Conservation (phyloP, 2,888 invertebrate genomes). For the Coelopa pilipes region DNA sequence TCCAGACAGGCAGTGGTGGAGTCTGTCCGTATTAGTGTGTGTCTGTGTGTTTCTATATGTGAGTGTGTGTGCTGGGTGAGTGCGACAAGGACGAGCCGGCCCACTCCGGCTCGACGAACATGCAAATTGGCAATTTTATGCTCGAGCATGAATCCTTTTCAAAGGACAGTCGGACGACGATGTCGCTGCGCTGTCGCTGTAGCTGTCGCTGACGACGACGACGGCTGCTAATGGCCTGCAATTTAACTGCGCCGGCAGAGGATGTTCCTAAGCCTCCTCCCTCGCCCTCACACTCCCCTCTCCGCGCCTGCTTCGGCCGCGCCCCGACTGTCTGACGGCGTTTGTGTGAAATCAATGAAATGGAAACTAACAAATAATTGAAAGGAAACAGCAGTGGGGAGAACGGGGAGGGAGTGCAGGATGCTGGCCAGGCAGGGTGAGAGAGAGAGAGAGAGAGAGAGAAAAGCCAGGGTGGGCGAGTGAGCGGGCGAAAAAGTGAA, state of each 20-base stretch:
- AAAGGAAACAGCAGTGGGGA: slow-evolving; percentile 39
- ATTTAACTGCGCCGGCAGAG: slow-evolving; percentile 49
- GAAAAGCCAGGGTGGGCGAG: background rate
- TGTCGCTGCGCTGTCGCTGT: no score
- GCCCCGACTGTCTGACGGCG: no score
- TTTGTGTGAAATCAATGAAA: slow-evolving; percentile 56
- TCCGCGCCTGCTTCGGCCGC: no score
- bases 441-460: background rate
- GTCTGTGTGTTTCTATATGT: no score
- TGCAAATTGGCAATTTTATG: slow-evolving; percentile 61
- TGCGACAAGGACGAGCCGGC: slow-evolving; percentile 56
- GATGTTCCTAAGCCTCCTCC: slow-evolving; percentile 39
- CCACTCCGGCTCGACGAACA: slow-evolving; percentile 51
- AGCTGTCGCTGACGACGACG: slow-evolving; percentile 41
- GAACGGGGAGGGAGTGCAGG: no score
- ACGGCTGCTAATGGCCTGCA: slow-evolving; percentile 53
- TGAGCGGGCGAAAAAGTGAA: background rate
- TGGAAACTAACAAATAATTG: slow-evolving; percentile 58
- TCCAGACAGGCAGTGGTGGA: no score
- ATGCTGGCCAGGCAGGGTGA: background rate
- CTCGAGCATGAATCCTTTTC: slow-evolving; percentile 38
- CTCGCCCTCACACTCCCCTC: no score
- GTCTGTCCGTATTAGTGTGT: no score
- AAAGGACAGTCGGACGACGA: background rate
- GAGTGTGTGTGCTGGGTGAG: slow-evolving; percentile 30